Percentiles rank a stretch among this genome's conserved stretches.
These are phyloP conservation scores for Chrysomela aeneicollis DNA, from an alignment of 2,888 invertebrate genomes.

Conservation along the genomic window DNA sequence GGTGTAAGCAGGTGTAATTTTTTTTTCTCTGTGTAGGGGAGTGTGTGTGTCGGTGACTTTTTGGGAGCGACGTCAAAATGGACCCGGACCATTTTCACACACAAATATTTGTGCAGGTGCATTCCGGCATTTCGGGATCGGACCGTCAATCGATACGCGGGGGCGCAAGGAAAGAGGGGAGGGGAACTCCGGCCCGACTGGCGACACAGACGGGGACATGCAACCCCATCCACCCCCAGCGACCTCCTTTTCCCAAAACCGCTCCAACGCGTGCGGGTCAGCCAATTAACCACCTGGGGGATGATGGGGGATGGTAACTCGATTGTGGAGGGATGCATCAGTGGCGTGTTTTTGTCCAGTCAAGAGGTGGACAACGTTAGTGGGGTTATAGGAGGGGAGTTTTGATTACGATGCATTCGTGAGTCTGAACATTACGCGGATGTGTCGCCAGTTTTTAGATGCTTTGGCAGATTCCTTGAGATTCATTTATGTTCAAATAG, in stretches of 20 bases:
- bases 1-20: no score
- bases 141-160: conserved; percentile 21
- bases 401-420: no score
- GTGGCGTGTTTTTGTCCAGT: neutral
- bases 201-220: conserved; percentile 51
- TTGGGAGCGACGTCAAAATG: no score
- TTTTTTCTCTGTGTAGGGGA: no score
- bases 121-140: conserved; percentile 9
- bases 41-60: no score
- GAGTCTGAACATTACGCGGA: no score
- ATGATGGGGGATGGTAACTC: neutral
- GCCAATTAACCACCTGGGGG: neutral
- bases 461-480: no score
- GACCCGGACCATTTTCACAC: neutral
- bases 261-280: neutral
- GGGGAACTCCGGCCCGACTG: conserved; percentile 48
- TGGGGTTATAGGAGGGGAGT: no score
- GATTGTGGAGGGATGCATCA: neutral
- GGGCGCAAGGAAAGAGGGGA: neutral
- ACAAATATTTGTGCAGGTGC: conserved; percentile 18
- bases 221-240: conserved; percentile 34
- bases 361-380: no score
- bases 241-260: neutral
- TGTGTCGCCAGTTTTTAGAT: no score
- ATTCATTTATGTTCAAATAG: no score